phyloP scores from a whole-genome alignment of 2,113 vertebrate genomes.

The Lepisosteus osseus region DNA sequence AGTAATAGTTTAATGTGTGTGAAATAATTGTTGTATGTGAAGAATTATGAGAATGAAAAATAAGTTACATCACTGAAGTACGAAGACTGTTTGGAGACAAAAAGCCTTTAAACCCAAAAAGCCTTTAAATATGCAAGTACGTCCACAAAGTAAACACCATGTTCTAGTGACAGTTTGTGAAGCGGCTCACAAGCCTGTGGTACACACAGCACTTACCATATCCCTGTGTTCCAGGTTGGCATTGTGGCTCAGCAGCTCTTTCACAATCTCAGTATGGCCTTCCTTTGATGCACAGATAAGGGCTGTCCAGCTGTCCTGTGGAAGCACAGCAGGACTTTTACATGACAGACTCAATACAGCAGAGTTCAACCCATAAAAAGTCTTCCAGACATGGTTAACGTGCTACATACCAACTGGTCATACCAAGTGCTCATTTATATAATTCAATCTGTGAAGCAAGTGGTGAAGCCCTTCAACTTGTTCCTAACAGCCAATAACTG shows the following conservation, averaged over 20 bases:
- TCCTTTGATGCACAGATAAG: constrained; percentile 94
- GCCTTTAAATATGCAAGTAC: neutral
- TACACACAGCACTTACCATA: constrained; percentile 71
- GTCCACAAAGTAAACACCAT: neutral
- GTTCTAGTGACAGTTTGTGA: neutral
- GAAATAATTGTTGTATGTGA: too few relatives aligned
- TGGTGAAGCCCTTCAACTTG: neutral
- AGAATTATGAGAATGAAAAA: neutral
- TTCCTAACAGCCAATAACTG: neutral
- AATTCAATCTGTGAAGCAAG: neutral
- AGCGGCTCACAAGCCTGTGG: neutral
- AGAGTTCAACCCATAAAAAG: constrained; percentile 5
- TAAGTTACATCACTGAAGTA: neutral
- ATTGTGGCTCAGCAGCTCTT: constrained; percentile 79
- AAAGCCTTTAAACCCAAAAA: too few relatives aligned
- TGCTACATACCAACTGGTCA: constrained; percentile 57
- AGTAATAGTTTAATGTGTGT: too few relatives aligned
- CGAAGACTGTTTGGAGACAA: neutral
- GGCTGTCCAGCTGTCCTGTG: constrained; percentile 95
- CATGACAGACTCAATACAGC: constrained; percentile 22
- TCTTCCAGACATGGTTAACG: constrained; percentile 4
- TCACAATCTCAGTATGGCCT: constrained; percentile 82
- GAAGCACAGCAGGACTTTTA: constrained; percentile 23
- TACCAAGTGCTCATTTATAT: constrained; percentile 60
- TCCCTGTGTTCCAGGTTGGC: constrained; percentile 89